Conservation (phyloP, 1,140 invertebrate species). For the Conus ventricosus region DNA sequence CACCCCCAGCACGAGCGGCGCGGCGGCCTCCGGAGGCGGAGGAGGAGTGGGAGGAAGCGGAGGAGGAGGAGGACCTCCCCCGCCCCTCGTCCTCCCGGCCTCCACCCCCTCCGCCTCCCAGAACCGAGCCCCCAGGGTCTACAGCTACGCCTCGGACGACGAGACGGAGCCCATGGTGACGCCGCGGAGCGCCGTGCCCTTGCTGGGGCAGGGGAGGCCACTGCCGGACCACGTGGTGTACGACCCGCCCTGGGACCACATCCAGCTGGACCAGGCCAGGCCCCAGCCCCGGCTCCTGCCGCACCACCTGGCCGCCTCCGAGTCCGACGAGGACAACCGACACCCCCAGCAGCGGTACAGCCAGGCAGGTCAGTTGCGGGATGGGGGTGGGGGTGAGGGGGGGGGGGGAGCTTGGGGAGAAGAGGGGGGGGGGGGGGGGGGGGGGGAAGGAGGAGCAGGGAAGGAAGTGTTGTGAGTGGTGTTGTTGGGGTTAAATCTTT, state of each 20-base stretch:
- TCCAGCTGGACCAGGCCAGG: constrained; percentile 30
- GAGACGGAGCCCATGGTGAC: constrained; percentile 57
- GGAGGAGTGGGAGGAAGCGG: neutral
- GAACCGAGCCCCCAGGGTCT: constrained; percentile 39
- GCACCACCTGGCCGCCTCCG: constrained; percentile 19
- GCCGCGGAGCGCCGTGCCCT: constrained; percentile 30
- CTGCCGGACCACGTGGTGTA: constrained; percentile 42
- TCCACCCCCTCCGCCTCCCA: constrained; percentile 40
- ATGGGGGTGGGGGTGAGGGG: no score
- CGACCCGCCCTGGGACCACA: constrained; percentile 48
- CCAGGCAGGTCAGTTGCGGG: constrained; percentile 42
- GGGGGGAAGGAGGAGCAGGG: no score
- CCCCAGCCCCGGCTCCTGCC: neutral
- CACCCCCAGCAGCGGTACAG: constrained; percentile 45
- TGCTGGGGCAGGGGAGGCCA: constrained; percentile 36
- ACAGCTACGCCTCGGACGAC: constrained; percentile 69
- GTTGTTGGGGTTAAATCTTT: no score
- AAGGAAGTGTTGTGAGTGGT: no score
- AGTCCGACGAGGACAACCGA: constrained; percentile 51
- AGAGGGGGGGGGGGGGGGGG: no score
- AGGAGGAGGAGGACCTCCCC: neutral
- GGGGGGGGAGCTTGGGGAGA: no score
- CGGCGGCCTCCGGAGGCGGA: neutral
- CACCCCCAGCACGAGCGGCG: constrained; percentile 1
- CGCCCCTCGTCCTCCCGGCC: constrained; percentile 39